Base-by-base conservation (phyloP, 2,113 vertebrate species). In the Callipepla californica region DNA sequence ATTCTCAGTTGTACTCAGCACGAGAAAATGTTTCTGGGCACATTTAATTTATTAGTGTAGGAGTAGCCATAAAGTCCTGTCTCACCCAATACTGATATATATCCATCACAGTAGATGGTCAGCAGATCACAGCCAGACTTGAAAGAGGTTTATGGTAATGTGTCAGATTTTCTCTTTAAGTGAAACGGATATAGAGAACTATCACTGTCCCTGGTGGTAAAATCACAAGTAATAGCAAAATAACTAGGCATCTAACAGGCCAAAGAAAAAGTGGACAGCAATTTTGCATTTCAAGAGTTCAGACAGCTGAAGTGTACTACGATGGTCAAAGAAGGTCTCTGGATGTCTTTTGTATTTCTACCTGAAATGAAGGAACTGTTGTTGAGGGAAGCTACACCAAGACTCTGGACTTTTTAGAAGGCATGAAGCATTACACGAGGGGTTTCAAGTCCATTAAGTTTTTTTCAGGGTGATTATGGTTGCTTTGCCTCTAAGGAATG, bases 121-220 rank as follows among this genome's bases (percentile, higher is more conserved):
- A 57, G 25, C 40, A 85, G 66, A 80, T 78, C 80, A 79, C 6
- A 20, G 12, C 23, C 4, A 6, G 59, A 38, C 72, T 89, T 85
- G 72, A 78, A 70, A 92, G 61, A 80, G 28, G 45, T 66, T 90
- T 85, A 55, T 85, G 62, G 55, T 76, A 66, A 93, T 81, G 36
- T 67, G 57, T 89, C 77, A 72, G 36, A 81, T 90, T 90, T 94
- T 90, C 88, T 82, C 47, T 90, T 91, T 93, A 81, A 80, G 63
- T 84, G 57, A 65, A 89, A 92, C 57, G 45, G 55, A 50, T 59
- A 63, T 17, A 66, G 48, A 65, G 65, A 85, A 38, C 59, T 30
- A 70, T 59, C 67, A 28, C 10, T 45, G 32, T 91, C 44, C 34
- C 50, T 73, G 44, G 63, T 42, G 74, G 53, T 85, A 74, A 91